phyloP scores from a whole-genome alignment of 2,888 invertebrate species.

The Prionchulus punctatus region DNA sequence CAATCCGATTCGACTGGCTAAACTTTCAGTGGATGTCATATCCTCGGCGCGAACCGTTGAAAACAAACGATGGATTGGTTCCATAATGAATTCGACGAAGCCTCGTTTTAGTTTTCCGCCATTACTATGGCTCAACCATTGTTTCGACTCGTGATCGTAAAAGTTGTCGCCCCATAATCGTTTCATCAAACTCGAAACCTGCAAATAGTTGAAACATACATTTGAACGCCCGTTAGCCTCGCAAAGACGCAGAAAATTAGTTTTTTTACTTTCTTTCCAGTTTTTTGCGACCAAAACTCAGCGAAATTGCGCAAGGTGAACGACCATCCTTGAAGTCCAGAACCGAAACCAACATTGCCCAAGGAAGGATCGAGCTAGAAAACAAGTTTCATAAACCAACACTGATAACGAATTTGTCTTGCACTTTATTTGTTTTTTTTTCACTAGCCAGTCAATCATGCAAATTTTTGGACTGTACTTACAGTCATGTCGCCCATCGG shows the following conservation, averaged over 20 bases:
- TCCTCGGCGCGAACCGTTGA: no score
- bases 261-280: slow-evolving; percentile 2
- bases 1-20: no score
- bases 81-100: no score
- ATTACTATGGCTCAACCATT: no score
- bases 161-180: slow-evolving; percentile 17
- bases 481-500: slow-evolving; percentile 3
- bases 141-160: slow-evolving; percentile 12
- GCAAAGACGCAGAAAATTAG: background rate
- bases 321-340: slow-evolving; percentile 18
- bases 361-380: slow-evolving; percentile 13
- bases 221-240: background rate
- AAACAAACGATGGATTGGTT: no score
- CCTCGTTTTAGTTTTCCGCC: no score
- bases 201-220: background rate
- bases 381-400: background rate
- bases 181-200: slow-evolving; percentile 13
- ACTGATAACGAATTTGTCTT: no score
- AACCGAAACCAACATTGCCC: slow-evolving; percentile 17
- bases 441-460: no score
- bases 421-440: no score
- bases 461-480: background rate
- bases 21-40: no score
- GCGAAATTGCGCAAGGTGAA: slow-evolving; percentile 17
- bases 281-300: slow-evolving; percentile 12